phyloP scores from a whole-genome alignment of 2,888 invertebrate genomes.

The Corythucha ciliata region DNA sequence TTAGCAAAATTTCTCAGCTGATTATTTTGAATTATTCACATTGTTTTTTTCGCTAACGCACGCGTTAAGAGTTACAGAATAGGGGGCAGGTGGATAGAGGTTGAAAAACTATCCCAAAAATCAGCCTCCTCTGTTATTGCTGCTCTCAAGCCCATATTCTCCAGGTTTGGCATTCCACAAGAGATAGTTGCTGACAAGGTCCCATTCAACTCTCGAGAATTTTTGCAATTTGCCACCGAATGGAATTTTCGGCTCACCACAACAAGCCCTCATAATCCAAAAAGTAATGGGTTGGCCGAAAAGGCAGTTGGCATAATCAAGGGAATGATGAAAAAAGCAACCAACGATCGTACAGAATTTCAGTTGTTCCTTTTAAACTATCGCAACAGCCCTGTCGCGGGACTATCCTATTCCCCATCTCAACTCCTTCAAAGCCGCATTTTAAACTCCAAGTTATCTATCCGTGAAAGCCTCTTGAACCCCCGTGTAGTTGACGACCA shows the following conservation, averaged over 20 bases:
- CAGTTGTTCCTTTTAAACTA: slow-evolving; percentile 12
- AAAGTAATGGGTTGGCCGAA: slow-evolving; percentile 12
- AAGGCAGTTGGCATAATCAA: neutral
- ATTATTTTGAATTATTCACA: no score
- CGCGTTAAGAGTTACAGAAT: no score
- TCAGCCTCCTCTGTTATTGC: slow-evolving; percentile 12
- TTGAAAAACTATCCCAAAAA: slow-evolving; percentile 12
- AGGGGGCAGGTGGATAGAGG: slow-evolving; percentile 23
- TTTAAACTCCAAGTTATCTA: slow-evolving; percentile 2
- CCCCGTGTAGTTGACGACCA: slow-evolving; percentile 4
- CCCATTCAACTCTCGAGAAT: slow-evolving; percentile 10
- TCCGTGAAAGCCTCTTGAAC: neutral
- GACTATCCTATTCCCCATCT: neutral
- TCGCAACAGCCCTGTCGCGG: slow-evolving; percentile 5
- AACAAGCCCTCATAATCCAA: slow-evolving; percentile 6
- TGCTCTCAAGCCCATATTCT: slow-evolving; percentile 15
- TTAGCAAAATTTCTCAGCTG: no score
- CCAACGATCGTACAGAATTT: neutral
- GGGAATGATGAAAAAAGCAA: slow-evolving; percentile 1
- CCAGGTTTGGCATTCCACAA: slow-evolving; percentile 15
- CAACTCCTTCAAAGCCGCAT: slow-evolving; percentile 4
- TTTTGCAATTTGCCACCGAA: neutral
- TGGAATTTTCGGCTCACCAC: slow-evolving; percentile 2
- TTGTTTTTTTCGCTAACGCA: no score
- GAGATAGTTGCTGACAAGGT: slow-evolving; percentile 9